Evolutionary conservation across 2,797 vertebrate species (phyloP).

Genomic region (Tauraco hartlaubi): DNA sequence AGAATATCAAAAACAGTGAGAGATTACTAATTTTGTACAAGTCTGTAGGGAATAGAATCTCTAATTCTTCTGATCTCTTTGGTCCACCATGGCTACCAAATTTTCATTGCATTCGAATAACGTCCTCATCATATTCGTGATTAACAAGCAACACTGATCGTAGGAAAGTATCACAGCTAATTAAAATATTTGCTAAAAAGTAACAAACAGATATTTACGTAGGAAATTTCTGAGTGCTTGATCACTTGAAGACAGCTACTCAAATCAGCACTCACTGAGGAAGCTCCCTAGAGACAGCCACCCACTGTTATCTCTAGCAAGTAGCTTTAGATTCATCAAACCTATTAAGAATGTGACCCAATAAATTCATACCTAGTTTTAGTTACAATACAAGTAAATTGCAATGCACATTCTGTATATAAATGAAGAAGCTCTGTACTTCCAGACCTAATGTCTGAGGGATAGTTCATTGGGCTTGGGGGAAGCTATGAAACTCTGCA

Average conservation of each 20-base stretch:
- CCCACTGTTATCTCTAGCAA: not conserved
- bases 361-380: not conserved
- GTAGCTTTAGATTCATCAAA: not conserved
- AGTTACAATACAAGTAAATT: not conserved
- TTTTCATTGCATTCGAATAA: not conserved
- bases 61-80: not conserved
- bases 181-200: not conserved
- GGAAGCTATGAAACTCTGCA: not conserved
- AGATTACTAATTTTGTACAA: not conserved
- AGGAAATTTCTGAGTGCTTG: not conserved
- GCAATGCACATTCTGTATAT: not conserved
- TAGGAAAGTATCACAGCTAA: not conserved
- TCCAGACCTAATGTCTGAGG: not conserved
- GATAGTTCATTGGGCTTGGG: not conserved
- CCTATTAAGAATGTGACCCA: rapidly evolving
- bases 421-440: not conserved
- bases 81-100: not conserved
- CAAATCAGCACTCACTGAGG: not conserved
- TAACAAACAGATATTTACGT: not conserved
- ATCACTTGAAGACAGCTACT: not conserved
- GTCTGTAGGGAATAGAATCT: not conserved
- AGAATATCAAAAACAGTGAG: conserved; percentile 43
- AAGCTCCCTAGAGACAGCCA: not conserved
- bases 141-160: not conserved
- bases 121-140: not conserved